Conservation (phyloP, 2,888 invertebrate species). For the Polydrusus pterygomalis region DNA sequence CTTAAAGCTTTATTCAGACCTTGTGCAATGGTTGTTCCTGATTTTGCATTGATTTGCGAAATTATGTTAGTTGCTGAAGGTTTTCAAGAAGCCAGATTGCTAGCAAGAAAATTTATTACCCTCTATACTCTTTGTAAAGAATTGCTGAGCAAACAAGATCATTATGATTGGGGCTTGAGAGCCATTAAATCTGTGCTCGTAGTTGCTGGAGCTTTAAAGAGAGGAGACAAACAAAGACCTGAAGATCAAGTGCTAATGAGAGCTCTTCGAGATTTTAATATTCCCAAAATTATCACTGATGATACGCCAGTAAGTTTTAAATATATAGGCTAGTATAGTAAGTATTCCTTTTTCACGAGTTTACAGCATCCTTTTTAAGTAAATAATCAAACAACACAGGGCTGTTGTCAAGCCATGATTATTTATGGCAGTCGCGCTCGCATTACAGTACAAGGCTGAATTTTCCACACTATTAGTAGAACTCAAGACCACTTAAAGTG, state of each 20-base stretch:
- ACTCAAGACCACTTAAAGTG: too few relatives aligned
- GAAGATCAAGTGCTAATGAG: slow-evolving; percentile 97
- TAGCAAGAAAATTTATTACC: slow-evolving; percentile 96
- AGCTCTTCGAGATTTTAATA: slow-evolving; percentile 94
- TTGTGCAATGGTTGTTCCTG: slow-evolving; percentile 98
- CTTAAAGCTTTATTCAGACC: slow-evolving; percentile 85
- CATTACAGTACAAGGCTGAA: too few relatives aligned
- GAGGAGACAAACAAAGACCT: slow-evolving; percentile 83
- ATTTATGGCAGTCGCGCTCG: too few relatives aligned
- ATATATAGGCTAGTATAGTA: too few relatives aligned
- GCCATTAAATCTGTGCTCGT: slow-evolving; percentile 97
- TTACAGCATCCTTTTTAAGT: too few relatives aligned
- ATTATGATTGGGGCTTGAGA: slow-evolving; percentile 96
- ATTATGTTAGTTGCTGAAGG: slow-evolving; percentile 98
- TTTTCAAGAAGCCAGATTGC: slow-evolving; percentile 87
- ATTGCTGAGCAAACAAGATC: slow-evolving; percentile 94
- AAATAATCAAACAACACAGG: too few relatives aligned
- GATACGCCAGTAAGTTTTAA: slow-evolving; percentile 77
- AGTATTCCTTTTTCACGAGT: too few relatives aligned
- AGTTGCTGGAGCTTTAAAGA: slow-evolving; percentile 93
- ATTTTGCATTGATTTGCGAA: slow-evolving; percentile 96
- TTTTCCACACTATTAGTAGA: too few relatives aligned
- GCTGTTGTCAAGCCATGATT: too few relatives aligned
- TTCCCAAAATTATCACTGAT: slow-evolving; percentile 95
- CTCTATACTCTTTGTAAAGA: slow-evolving; percentile 93